Percentiles rank a stretch among this genome's conserved stretches.
These are phyloP conservation scores for Calcarius lapponicus DNA, from an alignment of 2,797 vertebrate species.

Conservation along the genomic window DNA sequence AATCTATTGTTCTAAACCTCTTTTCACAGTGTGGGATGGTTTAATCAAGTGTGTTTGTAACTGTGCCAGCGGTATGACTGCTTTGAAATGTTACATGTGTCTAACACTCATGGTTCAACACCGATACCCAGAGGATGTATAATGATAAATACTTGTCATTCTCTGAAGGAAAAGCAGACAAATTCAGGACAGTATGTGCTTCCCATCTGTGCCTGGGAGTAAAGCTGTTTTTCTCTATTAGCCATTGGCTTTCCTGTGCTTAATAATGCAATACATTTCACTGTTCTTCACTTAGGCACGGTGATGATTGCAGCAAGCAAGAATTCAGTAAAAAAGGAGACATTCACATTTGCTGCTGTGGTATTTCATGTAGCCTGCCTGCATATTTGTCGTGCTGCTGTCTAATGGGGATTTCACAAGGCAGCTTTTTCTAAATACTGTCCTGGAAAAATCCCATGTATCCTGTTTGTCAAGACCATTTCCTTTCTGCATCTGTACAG, in stretches of 20 bases:
- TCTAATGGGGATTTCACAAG: not conserved
- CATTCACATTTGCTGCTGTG: not conserved
- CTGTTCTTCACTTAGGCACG: not conserved
- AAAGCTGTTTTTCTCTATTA: conserved; percentile 13
- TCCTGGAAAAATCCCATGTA: conserved; percentile 3
- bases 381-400: not conserved
- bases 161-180: conserved; percentile 28
- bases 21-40: not conserved
- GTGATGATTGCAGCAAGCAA: not conserved
- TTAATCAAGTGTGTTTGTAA: conserved; percentile 31
- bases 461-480: conserved; percentile 21
- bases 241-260: not conserved
- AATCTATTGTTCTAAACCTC: not conserved
- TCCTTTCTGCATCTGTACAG: conserved; percentile 4
- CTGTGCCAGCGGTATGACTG: not conserved
- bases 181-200: conserved; percentile 33
- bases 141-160: conserved; percentile 31
- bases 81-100: conserved; percentile 39
- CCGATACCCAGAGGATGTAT: not conserved
- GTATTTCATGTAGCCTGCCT: not conserved
- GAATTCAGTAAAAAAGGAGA: not conserved
- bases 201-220: conserved; percentile 30
- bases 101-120: not conserved
- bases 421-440: conserved; percentile 12
- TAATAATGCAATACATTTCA: not conserved